These are phyloP conservation scores for Molorchus minor DNA, from an alignment of 2,888 invertebrate genomes.

Conservation along the genomic window DNA sequence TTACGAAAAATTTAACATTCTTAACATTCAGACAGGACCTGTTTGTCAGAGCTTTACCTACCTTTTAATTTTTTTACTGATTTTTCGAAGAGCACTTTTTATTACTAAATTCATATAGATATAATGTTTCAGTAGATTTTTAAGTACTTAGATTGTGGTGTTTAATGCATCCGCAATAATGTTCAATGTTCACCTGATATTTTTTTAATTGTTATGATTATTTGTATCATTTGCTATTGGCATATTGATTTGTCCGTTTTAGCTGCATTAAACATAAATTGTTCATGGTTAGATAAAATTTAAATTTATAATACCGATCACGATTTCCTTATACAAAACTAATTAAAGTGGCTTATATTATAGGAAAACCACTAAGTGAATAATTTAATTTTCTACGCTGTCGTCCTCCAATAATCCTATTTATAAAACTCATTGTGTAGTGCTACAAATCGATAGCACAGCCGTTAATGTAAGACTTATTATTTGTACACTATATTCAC, in stretches of 20 bases:
- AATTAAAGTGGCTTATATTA: too few relatives aligned
- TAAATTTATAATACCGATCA: too few relatives aligned
- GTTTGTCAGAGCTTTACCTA: conserved; percentile 21
- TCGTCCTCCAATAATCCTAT: background rate
- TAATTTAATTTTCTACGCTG: conserved; percentile 5
- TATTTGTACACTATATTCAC: background rate
- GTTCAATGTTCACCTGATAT: too few relatives aligned
- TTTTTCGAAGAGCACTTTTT: conserved; percentile 44
- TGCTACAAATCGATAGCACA: conserved; percentile 7
- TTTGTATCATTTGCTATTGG: too few relatives aligned
- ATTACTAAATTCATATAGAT: conserved; percentile 49
- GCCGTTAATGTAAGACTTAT: background rate
- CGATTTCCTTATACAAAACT: too few relatives aligned
- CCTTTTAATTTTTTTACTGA: conserved; percentile 46
- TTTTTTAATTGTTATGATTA: too few relatives aligned
- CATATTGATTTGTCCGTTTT: too few relatives aligned
- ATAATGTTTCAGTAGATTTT: background rate
- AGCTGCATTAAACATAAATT: too few relatives aligned
- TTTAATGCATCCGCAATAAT: too few relatives aligned
- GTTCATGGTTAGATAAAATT: too few relatives aligned
- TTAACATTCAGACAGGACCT: too few relatives aligned
- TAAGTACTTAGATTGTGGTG: background rate
- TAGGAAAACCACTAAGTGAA: background rate
- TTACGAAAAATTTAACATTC: too few relatives aligned
- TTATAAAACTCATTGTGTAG: background rate